These are phyloP conservation scores for Drymodes brunneopygia DNA, from an alignment of 2,113 vertebrate genomes.

Conservation along the genomic window DNA sequence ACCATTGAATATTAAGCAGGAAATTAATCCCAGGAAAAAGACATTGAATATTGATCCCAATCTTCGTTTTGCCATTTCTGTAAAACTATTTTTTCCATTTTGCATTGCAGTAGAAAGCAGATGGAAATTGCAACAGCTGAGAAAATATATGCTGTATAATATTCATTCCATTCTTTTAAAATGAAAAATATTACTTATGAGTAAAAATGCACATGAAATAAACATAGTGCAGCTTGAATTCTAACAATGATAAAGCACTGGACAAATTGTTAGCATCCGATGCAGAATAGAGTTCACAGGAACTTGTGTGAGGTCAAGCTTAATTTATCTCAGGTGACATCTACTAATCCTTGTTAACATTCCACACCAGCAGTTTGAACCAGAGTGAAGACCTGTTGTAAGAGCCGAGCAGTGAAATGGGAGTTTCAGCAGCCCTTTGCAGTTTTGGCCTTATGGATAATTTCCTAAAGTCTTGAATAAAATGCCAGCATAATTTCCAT, in stretches of 20 bases:
- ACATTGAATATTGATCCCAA: background rate
- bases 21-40: background rate
- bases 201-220: background rate
- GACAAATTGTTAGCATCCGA: background rate
- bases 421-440: background rate
- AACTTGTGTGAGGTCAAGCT: background rate
- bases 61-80: background rate
- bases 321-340: background rate
- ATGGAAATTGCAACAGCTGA: background rate
- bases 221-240: background rate
- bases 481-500: background rate
- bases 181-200: background rate
- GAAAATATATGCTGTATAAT: background rate
- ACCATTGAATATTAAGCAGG: background rate
- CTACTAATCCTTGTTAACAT: background rate
- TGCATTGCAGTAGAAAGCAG: background rate
- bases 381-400: background rate
- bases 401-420: background rate
- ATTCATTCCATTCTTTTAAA: background rate
- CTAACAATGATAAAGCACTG: background rate
- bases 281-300: background rate
- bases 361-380: background rate
- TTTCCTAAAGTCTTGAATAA: background rate
- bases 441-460: background rate
- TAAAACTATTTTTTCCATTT: background rate